phyloP scores from a whole-genome alignment of 2,888 invertebrate species.

The Folsomia candida region DNA sequence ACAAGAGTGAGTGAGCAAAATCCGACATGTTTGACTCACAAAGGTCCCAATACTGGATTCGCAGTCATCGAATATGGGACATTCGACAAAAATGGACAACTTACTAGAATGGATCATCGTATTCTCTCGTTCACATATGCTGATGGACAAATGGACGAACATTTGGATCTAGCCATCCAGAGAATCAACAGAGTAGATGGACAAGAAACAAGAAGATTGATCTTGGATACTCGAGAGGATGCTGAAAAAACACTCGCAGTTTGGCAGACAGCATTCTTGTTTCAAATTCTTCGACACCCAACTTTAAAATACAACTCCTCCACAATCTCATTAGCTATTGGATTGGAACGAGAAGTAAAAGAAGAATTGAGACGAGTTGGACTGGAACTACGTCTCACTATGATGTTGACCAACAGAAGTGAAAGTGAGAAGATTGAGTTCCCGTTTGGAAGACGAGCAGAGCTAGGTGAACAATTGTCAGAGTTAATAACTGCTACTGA shows the following conservation, averaged over 20 bases:
- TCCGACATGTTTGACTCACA: neutral
- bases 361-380: neutral
- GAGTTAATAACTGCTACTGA: neutral
- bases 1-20: neutral
- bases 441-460: neutral
- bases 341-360: neutral
- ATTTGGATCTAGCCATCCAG: neutral
- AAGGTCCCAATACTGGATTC: neutral
- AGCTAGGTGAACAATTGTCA: neutral
- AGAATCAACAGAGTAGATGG: neutral
- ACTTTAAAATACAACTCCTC: neutral
- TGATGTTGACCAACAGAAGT: no score
- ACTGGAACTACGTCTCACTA: neutral
- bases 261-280: neutral
- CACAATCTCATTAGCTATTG: neutral
- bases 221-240: neutral
- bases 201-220: neutral
- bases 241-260: neutral
- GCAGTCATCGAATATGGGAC: neutral
- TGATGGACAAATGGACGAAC: neutral
- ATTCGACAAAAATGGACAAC: neutral
- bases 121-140: neutral
- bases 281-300: neutral
- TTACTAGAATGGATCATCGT: neutral
- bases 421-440: neutral